phyloP scores from a whole-genome alignment of 2,113 vertebrate genomes.

The Nicator chloris region DNA sequence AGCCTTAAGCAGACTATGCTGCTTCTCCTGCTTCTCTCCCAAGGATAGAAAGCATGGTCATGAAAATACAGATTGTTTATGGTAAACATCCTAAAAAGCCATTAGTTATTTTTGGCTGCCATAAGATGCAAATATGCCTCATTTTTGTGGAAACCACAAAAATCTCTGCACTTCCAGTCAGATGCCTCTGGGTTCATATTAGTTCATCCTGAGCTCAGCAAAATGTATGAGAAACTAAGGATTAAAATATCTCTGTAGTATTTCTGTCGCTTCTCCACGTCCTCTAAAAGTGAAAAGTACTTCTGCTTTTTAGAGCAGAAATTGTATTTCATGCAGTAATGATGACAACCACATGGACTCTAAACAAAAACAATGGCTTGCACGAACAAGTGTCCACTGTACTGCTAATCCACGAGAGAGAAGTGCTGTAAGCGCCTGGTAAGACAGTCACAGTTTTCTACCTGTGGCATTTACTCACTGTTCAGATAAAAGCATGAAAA shows the following conservation, averaged over 20 bases:
- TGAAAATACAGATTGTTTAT: conserved; percentile 41
- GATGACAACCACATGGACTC: conserved; percentile 1
- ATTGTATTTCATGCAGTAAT: not conserved
- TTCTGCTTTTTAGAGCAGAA: conserved; percentile 54
- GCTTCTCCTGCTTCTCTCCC: not conserved
- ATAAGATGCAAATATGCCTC: not conserved
- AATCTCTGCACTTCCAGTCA: not conserved
- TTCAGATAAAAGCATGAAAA: not conserved
- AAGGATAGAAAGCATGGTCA: not conserved
- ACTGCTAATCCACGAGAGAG: not conserved
- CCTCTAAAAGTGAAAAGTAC: not conserved
- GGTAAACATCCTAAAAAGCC: conserved; percentile 10
- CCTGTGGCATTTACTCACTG: not conserved
- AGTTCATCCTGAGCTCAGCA: not conserved
- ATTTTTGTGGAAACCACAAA: not conserved
- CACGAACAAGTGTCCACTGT: not conserved
- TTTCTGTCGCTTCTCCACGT: not conserved
- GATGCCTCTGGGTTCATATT: not conserved
- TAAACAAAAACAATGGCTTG: conserved; percentile 23
- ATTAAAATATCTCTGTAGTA: not conserved
- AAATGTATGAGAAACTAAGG: not conserved
- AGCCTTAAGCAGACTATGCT: not conserved
- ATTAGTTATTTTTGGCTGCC: not conserved
- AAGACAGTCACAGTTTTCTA: not conserved
- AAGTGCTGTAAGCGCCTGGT: not conserved